These are phyloP conservation scores for Ophion ellenae DNA, from an alignment of 2,888 invertebrate genomes.

Conservation along the genomic window DNA sequence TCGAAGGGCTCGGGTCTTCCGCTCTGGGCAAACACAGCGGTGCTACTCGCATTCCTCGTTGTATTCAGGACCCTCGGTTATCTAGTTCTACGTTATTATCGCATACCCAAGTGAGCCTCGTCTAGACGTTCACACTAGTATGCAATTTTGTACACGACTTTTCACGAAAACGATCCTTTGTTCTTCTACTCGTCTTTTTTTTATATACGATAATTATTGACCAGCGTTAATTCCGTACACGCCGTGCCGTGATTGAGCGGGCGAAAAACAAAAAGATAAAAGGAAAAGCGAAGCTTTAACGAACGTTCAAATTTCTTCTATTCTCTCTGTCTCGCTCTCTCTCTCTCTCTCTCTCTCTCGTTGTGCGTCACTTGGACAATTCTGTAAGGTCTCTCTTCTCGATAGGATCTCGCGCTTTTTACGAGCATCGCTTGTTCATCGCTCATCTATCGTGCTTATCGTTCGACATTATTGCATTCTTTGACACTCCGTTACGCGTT, in stretches of 20 bases:
- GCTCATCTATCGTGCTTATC: slow-evolving; percentile 46
- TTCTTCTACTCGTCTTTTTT: slow-evolving; percentile 24
- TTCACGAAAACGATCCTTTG: slow-evolving; percentile 64
- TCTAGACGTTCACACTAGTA: slow-evolving; percentile 66
- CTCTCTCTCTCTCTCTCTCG: not conserved
- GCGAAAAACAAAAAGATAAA: not conserved
- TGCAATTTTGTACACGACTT: slow-evolving; percentile 72
- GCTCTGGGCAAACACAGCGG: slow-evolving; percentile 90
- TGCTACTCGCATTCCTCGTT: slow-evolving; percentile 89
- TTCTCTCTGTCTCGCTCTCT: slow-evolving; percentile 23
- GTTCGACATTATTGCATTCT: slow-evolving; percentile 48
- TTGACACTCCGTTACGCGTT: slow-evolving; percentile 48
- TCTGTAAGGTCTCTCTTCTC: slow-evolving; percentile 17
- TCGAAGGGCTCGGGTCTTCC: slow-evolving; percentile 85
- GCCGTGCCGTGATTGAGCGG: too few species aligned
- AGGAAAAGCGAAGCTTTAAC: not conserved
- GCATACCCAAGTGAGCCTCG: slow-evolving; percentile 87
- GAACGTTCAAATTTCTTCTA: slow-evolving; percentile 2
- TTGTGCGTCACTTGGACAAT: not conserved
- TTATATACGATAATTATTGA: not conserved
- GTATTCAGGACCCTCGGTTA: slow-evolving; percentile 90
- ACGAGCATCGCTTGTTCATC: slow-evolving; percentile 54
- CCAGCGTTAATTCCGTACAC: not conserved
- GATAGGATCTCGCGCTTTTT: slow-evolving; percentile 34
- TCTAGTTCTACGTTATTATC: slow-evolving; percentile 89